Conservation (phyloP, 2,797 vertebrate genomes). For the Coregonus ussuriensis region DNA sequence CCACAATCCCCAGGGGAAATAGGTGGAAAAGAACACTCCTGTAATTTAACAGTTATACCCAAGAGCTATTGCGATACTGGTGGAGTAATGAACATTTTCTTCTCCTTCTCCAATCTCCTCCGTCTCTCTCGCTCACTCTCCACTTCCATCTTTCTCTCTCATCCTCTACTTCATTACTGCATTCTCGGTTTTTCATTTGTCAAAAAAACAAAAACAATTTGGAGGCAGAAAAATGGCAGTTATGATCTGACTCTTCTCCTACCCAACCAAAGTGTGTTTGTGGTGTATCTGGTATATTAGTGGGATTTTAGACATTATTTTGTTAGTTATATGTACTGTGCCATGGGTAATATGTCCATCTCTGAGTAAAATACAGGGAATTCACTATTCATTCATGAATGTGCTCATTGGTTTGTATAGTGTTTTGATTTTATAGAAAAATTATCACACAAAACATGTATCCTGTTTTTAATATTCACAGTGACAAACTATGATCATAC, state of each 20-base stretch:
- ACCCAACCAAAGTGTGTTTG: background rate
- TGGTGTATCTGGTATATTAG: background rate
- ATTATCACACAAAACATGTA: background rate
- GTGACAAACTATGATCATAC: conserved; percentile 11
- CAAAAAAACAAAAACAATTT: conserved; percentile 18
- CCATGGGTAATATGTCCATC: background rate
- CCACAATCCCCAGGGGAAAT: conserved; percentile 27
- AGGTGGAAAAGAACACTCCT: conserved; percentile 33
- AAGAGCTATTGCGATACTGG: conserved; percentile 33
- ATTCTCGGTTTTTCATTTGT: conserved; percentile 23
- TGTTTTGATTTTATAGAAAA: background rate
- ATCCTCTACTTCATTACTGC: background rate
- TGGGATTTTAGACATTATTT: background rate
- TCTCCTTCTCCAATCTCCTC: background rate
- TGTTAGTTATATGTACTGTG: background rate
- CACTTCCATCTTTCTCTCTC: background rate
- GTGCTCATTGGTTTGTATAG: background rate
- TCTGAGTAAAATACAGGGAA: background rate
- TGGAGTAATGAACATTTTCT: conserved; percentile 37
- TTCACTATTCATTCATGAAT: background rate
- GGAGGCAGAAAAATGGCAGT: conserved; percentile 13
- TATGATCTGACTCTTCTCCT: background rate
- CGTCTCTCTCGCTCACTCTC: background rate
- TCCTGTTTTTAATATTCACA: conserved; percentile 13
- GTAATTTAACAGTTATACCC: conserved; percentile 43